Evolutionary conservation across 2,888 invertebrate genomes (phyloP), one percentile per base, ranked within the genome.

Genomic region (Rutpela maculata): DNA sequence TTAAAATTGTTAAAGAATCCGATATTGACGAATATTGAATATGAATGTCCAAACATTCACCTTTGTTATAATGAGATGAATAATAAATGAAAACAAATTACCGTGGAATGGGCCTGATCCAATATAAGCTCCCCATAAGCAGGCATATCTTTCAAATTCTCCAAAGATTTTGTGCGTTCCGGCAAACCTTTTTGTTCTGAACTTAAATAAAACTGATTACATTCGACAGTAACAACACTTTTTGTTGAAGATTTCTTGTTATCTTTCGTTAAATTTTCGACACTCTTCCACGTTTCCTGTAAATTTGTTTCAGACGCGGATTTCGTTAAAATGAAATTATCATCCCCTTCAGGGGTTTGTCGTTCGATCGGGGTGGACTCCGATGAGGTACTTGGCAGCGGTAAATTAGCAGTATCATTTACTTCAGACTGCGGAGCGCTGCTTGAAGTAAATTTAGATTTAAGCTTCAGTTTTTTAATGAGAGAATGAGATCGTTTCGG

Each of bases 41-140:
- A n/a, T n/a, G n/a, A n/a, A n/a, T n/a, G n/a, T n/a, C n/a, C n/a
- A n/a, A n/a, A n/a, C n/a, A n/a, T 26, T 26, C 22, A 26, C 22
- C 4, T 26, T 26, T 26, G 22, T 26, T 26, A 26, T 26, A 26
- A 26, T 26, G 22, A 1, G 22, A 26, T 26, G 4, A 26, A 35
- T 65, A 70, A 76, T 57, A 76, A 70, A 74, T 66, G 31, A 69
- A 55, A 65, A 74, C 70, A 76, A 73, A 68, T 78, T 86, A 87
- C 87, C 87, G 83, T 83, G 26, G 82, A 77, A 63, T 79, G 67
- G 12, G 84, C 59, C 15, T 86, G 78, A 78, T 89, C 89, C 79
- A 89, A 77, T 77, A 89, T 88, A 60, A 90, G 84, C 80, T 89
- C 89, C 59, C 89, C 89, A 81, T 88, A 89, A 69, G 89, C 89